Evolutionary conservation across 2,113 vertebrate genomes (phyloP).

Genomic region (Ibidorhyncha struthersii): DNA sequence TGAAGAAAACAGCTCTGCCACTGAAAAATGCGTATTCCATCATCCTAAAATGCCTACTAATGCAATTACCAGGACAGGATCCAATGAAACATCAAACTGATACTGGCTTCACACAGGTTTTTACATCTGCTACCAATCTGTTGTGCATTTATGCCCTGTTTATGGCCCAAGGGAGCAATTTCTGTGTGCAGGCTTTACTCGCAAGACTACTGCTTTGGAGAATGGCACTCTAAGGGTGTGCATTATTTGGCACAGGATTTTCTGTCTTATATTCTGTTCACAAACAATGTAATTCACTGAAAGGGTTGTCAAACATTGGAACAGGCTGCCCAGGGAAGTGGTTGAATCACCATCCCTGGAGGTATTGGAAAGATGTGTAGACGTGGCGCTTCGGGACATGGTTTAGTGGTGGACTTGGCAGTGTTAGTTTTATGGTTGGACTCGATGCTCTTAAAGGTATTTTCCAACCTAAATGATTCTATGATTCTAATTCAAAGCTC

Average conservation of each 20-base stretch:
- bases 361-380: background rate
- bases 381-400: background rate
- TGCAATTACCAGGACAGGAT: background rate
- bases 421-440: background rate
- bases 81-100: background rate
- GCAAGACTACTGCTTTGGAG: background rate
- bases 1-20: background rate
- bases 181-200: background rate
- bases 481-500: background rate
- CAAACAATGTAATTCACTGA: background rate
- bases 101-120: slow-evolving; percentile 19
- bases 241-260: background rate
- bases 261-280: background rate
- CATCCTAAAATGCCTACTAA: slow-evolving; percentile 26
- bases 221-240: background rate
- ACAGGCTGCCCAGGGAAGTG: background rate
- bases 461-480: background rate
- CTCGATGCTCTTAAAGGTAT: background rate
- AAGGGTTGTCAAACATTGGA: background rate
- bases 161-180: background rate
- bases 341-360: background rate
- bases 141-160: background rate
- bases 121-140: slow-evolving; percentile 43
- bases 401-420: background rate
- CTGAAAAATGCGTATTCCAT: slow-evolving; percentile 12